Evolutionary conservation across 2,888 invertebrate genomes (phyloP).

Genomic region (Cistogaster globosa): DNA sequence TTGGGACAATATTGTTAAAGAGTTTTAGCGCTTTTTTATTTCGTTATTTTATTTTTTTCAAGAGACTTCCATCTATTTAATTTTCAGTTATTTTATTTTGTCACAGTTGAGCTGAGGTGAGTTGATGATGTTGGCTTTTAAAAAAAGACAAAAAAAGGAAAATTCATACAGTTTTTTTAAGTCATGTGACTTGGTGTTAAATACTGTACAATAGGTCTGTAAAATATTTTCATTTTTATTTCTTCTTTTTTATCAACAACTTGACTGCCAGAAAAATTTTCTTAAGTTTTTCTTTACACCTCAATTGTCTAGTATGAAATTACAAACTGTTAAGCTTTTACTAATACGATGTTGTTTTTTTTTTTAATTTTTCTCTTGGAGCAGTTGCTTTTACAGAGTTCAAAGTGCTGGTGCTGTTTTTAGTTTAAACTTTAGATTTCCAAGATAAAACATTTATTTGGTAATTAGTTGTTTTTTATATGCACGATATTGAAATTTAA

Average conservation of each 20-base stretch:
- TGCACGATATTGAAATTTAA: slow-evolving; percentile 81
- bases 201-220: slow-evolving; percentile 29
- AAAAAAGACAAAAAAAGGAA: background rate
- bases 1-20: slow-evolving; percentile 66
- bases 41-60: background rate
- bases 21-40: slow-evolving; percentile 19
- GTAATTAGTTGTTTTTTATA: slow-evolving; percentile 80
- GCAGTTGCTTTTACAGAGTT: slow-evolving; percentile 50
- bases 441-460: slow-evolving; percentile 81
- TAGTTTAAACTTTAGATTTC: slow-evolving; percentile 74
- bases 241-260: slow-evolving; percentile 18
- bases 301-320: slow-evolving; percentile 70
- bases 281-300: slow-evolving; percentile 60
- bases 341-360: slow-evolving; percentile 74
- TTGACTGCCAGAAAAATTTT: slow-evolving; percentile 45
- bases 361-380: slow-evolving; percentile 23
- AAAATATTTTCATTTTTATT: slow-evolving; percentile 35
- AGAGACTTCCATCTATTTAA: slow-evolving; percentile 38
- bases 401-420: slow-evolving; percentile 71
- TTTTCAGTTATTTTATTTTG: slow-evolving; percentile 44
- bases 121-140: slow-evolving; percentile 67
- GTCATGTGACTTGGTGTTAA: slow-evolving; percentile 58
- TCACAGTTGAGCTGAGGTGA: slow-evolving; percentile 48
- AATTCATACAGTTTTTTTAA: slow-evolving; percentile 24
- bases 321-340: slow-evolving; percentile 77